Evolutionary conservation across 1,140 invertebrate genomes (phyloP).

Genomic region (Cydia pomonella): DNA sequence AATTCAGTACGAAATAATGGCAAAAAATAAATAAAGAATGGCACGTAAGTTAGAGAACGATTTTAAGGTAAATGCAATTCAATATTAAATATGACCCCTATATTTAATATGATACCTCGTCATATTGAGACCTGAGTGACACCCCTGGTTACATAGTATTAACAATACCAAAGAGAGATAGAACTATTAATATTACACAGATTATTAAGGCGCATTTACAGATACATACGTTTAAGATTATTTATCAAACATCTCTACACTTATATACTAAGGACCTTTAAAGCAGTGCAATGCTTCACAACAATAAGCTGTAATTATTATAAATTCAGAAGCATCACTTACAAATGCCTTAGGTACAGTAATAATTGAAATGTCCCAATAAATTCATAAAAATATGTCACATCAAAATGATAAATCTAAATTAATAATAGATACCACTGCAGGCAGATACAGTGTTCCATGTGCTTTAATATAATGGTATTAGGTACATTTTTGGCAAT

Average conservation of each 20-base stretch:
- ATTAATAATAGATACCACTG: background rate
- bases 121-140: conserved; percentile 2
- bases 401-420: background rate
- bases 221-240: conserved; percentile 38
- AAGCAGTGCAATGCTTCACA: conserved; percentile 50
- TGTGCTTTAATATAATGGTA: too few relatives aligned
- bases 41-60: conserved; percentile 12
- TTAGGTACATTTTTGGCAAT: too few relatives aligned
- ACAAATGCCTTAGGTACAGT: background rate
- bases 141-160: conserved; percentile 15
- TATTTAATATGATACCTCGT: too few relatives aligned
- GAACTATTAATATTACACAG: conserved; percentile 48
- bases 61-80: conserved; percentile 20
- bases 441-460: background rate
- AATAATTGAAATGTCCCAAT: conserved; percentile 29
- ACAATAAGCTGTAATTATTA: conserved; percentile 46
- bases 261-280: conserved; percentile 47
- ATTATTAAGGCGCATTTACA: conserved; percentile 57
- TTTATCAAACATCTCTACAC: conserved; percentile 48
- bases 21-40: background rate
- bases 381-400: background rate
- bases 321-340: conserved; percentile 18
- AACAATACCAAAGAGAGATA: conserved; percentile 37
- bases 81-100: too few relatives aligned
- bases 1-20: background rate